phyloP scores from a whole-genome alignment of 1,140 invertebrate genomes.

The Solenopsis invicta region DNA sequence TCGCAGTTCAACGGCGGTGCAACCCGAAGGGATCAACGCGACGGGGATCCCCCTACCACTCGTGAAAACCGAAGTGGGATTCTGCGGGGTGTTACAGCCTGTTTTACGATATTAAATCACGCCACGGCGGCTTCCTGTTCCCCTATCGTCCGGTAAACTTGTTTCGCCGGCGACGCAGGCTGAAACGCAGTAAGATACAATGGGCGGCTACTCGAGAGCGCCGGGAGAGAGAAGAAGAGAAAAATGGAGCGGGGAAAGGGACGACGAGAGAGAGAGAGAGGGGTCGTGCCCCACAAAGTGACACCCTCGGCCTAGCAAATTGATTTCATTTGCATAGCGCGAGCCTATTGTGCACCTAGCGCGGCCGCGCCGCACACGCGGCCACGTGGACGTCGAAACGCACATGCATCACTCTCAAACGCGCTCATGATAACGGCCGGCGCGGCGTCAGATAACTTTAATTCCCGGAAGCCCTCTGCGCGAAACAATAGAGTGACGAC shows the following conservation, averaged over 20 bases:
- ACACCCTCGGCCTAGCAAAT: conserved; percentile 70
- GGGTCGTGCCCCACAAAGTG: conserved; percentile 39
- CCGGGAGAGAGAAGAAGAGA: not conserved
- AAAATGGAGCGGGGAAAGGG: not conserved
- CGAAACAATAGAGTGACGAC: conserved; percentile 27
- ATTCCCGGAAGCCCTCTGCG: conserved; percentile 32
- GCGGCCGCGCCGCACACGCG: conserved; percentile 34
- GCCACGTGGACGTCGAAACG: conserved; percentile 39
- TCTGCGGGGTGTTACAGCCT: conserved; percentile 76
- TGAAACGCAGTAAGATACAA: conserved; percentile 33
- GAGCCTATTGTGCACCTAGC: conserved; percentile 63
- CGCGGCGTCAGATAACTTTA: conserved; percentile 50
- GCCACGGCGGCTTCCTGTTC: conserved; percentile 17
- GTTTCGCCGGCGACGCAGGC: conserved; percentile 15
- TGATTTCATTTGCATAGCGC: conserved; percentile 74
- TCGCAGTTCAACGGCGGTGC: conserved; percentile 16
- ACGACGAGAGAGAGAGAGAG: not conserved
- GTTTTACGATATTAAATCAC: conserved; percentile 81
- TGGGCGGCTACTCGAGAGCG: conserved; percentile 9
- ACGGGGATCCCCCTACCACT: conserved; percentile 33
- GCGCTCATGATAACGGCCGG: conserved; percentile 30
- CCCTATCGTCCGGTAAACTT: conserved; percentile 58
- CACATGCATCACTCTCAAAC: conserved; percentile 20
- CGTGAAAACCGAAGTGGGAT: conserved; percentile 67
- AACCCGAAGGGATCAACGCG: conserved; percentile 32